Evolutionary conservation across 2,113 vertebrate species (phyloP), one percentile per base, ranked within the genome.

Genomic region (Orthonyx spaldingii): DNA sequence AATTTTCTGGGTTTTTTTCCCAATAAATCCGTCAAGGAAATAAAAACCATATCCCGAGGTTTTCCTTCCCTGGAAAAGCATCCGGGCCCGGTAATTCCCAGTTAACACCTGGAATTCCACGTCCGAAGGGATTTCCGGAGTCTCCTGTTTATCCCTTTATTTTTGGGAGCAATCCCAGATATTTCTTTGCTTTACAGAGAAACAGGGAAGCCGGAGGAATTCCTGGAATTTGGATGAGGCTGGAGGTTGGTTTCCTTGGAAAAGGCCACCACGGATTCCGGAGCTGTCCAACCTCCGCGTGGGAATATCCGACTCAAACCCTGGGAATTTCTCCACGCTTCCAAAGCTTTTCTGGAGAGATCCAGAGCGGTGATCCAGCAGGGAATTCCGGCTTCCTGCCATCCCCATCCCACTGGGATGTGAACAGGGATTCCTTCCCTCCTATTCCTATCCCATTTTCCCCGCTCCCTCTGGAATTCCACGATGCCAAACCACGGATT

Each of bases 291-390:
- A 85, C 70, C 0, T 5, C 52, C 57, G 8, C 35, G 8, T 5
- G 6, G 60, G 7, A 53, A 33, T 11, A 1, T 16, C 47, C 10
- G 33, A 21, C 33, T n/a, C 33, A 23, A 35, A 57, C 1, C 33
- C 35, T 1, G 6, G 52, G 18, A 84, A 60, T 30, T 27, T 47
- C 61, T 83, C 70, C 56, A 5, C 0, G 13, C 13, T 20, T 16
- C 59, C 53, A 3, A 15, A 55, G 11, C 35, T 50, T 55, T 64
- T 46, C 75, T 6, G 23, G 56, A n/a, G 63, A 20, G 42, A 6
- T 1, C 9, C 0, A 2, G 27, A 2, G 0, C 2, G 2, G 26
- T 3, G 42, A 61, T 24, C 2, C 1, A 9, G 8, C 57, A 13
- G 7, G 32, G 64, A 35, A 33, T 64, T 20, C 18, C 46, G 10